Evolutionary conservation across 1,140 invertebrate genomes (phyloP).

Genomic region (Penaeus japonicus): DNA sequence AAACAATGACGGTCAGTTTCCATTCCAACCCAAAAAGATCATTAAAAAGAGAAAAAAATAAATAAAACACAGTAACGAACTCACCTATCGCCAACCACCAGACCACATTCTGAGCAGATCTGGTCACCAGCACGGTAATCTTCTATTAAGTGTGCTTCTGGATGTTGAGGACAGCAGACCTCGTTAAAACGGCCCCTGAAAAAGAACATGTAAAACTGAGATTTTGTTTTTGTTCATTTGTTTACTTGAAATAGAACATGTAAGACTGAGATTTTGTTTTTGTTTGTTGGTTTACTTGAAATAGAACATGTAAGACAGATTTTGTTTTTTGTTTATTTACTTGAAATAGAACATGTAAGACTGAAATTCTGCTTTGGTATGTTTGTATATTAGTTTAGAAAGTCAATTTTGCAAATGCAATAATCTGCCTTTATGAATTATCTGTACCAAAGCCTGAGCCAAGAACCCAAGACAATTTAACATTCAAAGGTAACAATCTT

Average conservation of each 20-base stretch:
- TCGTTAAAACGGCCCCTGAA: slow-evolving; percentile 58
- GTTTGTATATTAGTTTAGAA: no score
- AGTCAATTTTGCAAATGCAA: no score
- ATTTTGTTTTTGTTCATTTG: neutral
- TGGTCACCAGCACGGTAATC: slow-evolving; percentile 98
- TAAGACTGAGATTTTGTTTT: no score
- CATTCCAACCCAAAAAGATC: neutral
- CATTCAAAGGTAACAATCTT: no score
- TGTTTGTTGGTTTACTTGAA: no score
- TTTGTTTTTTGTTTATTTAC: neutral
- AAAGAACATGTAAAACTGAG: neutral
- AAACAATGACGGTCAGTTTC: neutral
- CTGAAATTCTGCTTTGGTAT: no score
- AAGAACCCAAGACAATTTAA: no score
- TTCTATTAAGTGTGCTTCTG: slow-evolving; percentile 94
- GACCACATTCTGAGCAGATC: slow-evolving; percentile 98
- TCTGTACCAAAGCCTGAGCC: no score
- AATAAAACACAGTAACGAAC: neutral
- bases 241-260: neutral
- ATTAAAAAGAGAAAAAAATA: neutral
- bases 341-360: neutral
- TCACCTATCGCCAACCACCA: slow-evolving; percentile 98
- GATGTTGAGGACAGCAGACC: slow-evolving; percentile 90
- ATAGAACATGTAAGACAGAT: neutral
- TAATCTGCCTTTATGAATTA: no score